Percentiles rank a stretch among this genome's conserved stretches.
phyloP scores from a whole-genome alignment of 2,113 vertebrate genomes.

The Mesitornis unicolor region DNA sequence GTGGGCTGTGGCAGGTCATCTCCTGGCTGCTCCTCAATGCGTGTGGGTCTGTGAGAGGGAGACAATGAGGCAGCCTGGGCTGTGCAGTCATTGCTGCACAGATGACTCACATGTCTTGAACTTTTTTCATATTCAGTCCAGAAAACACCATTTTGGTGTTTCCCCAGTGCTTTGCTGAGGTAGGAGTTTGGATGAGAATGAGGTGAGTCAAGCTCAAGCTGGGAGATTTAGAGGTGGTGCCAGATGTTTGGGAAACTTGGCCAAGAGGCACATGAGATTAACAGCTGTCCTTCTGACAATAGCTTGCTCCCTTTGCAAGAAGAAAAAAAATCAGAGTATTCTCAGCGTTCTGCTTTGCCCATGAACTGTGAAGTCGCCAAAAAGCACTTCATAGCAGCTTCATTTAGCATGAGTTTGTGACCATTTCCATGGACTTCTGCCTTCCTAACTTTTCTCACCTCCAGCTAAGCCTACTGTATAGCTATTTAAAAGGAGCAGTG shows the following conservation, averaged over 20 bases:
- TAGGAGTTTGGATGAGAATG: conserved; percentile 36
- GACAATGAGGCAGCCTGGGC: not conserved
- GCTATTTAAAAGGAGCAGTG: not conserved
- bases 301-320: not conserved
- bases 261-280: conserved; percentile 31
- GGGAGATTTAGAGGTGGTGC: not conserved
- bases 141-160: conserved; percentile 41
- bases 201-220: conserved; percentile 36
- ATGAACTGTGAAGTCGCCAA: not conserved
- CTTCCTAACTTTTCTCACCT: not conserved
- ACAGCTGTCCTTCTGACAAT: conserved; percentile 8
- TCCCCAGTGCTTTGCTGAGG: conserved; percentile 54
- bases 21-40: not conserved
- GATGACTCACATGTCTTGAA: not conserved
- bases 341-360: not conserved
- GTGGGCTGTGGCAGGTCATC: not conserved
- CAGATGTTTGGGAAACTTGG: conserved; percentile 37
- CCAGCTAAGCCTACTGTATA: not conserved
- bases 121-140: not conserved
- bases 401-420: not conserved
- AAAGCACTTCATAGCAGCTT: not conserved
- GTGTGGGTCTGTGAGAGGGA: not conserved
- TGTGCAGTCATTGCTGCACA: not conserved
- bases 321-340: not conserved
- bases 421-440: not conserved